A percentile compares a stretch with the other conserved stretches of the same genome.
phyloP scores from a whole-genome alignment of 2,797 vertebrate genomes.

The Phoxinus dragarum region DNA sequence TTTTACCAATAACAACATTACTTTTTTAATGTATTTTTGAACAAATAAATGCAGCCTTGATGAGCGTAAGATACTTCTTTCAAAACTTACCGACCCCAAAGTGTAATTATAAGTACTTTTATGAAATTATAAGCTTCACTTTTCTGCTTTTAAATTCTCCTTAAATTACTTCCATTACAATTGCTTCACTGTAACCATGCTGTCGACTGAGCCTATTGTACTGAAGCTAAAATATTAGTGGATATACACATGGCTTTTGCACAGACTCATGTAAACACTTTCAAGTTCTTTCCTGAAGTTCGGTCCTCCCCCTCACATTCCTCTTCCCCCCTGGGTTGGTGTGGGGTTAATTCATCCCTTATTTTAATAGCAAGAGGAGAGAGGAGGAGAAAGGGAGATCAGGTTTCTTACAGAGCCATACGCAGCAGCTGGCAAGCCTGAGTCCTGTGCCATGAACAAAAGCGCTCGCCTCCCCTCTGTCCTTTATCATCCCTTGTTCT shows the following conservation, averaged over 20 bases:
- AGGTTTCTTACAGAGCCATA: constrained; percentile 48
- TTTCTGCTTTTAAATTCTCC: not conserved
- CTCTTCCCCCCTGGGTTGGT: constrained; percentile 27
- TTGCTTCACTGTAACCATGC: not conserved
- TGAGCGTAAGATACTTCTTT: not conserved
- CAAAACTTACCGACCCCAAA: not conserved
- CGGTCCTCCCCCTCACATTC: constrained; percentile 33
- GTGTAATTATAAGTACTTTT: not conserved
- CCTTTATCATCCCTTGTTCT: constrained; percentile 36
- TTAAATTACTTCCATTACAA: not conserved
- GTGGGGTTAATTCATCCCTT: constrained; percentile 48
- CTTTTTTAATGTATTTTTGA: not conserved
- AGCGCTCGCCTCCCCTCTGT: constrained; percentile 40
- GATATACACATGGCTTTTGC: not conserved
- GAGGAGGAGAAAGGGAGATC: constrained; percentile 50
- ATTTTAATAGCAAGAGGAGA: constrained; percentile 43
- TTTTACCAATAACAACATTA: not conserved
- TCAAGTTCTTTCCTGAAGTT: constrained; percentile 25
- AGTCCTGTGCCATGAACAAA: constrained; percentile 43
- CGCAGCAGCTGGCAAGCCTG: constrained; percentile 59
- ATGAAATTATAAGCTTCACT: not conserved
- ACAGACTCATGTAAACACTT: constrained; percentile 1
- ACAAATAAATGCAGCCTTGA: not conserved
- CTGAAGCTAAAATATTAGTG: not conserved
- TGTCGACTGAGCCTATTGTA: not conserved